A percentile compares a stretch with the other conserved stretches of the same genome.
Evolutionary conservation across 2,888 invertebrate genomes (phyloP).

Genomic region (Perizoma flavofasciatum): DNA sequence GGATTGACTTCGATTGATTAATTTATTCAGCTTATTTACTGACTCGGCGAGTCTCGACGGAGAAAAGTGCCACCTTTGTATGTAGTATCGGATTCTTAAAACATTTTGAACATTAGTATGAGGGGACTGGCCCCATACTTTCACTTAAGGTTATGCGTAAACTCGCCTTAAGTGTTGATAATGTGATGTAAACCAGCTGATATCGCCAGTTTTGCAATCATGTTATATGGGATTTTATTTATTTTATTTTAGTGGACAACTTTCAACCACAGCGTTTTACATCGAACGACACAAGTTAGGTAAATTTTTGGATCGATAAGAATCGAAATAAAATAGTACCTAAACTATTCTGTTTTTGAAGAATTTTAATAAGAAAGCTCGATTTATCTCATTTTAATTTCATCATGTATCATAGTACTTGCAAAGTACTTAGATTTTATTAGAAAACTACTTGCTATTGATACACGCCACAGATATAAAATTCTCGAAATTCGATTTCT

Average conservation of each 20-base stretch:
- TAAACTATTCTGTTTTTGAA: too few species aligned
- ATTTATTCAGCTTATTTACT: constrained; percentile 79
- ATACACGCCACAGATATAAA: too few species aligned
- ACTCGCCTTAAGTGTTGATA: constrained; percentile 72
- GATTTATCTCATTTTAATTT: too few species aligned
- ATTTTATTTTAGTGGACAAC: constrained; percentile 4
- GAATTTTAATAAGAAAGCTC: too few species aligned
- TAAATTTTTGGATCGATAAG: too few species aligned
- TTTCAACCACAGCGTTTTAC: not conserved
- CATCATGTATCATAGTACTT: too few species aligned
- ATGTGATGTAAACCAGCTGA: constrained; percentile 70
- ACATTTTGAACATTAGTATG: constrained; percentile 80
- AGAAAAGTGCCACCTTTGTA: constrained; percentile 72
- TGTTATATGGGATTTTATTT: constrained; percentile 11
- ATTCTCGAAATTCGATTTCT: too few species aligned
- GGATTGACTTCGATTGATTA: constrained; percentile 72
- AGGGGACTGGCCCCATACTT: constrained; percentile 70
- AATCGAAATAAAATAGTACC: too few species aligned
- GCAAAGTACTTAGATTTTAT: too few species aligned
- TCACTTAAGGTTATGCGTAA: constrained; percentile 82
- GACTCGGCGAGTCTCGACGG: constrained; percentile 65
- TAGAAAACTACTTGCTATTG: too few species aligned
- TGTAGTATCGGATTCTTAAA: constrained; percentile 78
- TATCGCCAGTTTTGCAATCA: constrained; percentile 33
- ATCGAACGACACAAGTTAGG: too few species aligned